phyloP scores from a whole-genome alignment of 2,888 invertebrate genomes.

The Periphyllus acericola region DNA sequence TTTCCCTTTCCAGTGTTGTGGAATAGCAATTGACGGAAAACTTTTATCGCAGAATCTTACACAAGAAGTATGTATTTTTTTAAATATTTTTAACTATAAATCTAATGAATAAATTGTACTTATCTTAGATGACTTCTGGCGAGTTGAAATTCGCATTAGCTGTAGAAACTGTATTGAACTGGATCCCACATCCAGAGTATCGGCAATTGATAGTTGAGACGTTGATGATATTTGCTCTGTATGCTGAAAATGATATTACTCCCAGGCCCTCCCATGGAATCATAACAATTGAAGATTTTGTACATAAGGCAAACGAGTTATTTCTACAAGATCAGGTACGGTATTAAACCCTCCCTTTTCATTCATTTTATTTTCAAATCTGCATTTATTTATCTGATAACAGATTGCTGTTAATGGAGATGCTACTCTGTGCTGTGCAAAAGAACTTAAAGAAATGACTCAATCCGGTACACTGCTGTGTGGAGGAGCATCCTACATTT shows the following conservation, averaged over 20 bases:
- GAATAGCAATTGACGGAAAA: conserved; percentile 90
- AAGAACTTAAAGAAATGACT: conserved; percentile 71
- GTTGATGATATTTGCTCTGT: conserved; percentile 92
- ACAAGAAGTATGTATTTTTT: conserved; percentile 75
- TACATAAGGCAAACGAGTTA: conserved; percentile 92
- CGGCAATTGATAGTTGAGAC: conserved; percentile 96
- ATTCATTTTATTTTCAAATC: background rate
- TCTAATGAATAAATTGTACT: conserved; percentile 14
- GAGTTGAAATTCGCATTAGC: conserved; percentile 98
- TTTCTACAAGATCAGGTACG: conserved; percentile 94
- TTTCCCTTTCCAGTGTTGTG: conserved; percentile 80
- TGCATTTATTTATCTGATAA: conserved; percentile 64
- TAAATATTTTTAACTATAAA: background rate
- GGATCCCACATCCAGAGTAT: conserved; percentile 98
- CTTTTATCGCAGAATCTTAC: conserved; percentile 91
- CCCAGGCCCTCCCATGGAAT: conserved; percentile 79
- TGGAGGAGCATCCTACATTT: conserved; percentile 93
- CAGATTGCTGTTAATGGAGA: conserved; percentile 88
- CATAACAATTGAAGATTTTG: conserved; percentile 89
- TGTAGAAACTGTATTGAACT: conserved; percentile 95
- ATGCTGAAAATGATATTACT: conserved; percentile 80
- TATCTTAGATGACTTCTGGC: conserved; percentile 88
- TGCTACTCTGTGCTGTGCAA: conserved; percentile 92
- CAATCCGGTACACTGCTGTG: conserved; percentile 77
- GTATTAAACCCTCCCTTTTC: background rate